These are phyloP conservation scores for Lasioglossum zephyrum DNA, from an alignment of 2,888 invertebrate genomes.

Conservation along the genomic window DNA sequence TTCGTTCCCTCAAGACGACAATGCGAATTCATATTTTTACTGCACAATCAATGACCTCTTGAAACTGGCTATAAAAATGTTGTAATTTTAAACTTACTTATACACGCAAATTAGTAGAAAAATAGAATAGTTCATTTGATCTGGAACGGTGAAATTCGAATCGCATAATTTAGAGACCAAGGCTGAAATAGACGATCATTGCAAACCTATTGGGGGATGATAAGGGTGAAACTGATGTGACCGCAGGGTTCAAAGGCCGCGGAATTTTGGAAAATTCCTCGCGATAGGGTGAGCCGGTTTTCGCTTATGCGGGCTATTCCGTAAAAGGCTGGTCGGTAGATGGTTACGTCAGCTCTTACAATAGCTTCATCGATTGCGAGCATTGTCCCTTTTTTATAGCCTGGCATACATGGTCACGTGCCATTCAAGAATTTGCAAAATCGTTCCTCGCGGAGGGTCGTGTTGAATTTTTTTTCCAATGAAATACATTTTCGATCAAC, in stretches of 20 bases:
- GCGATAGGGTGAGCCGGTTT: constrained; percentile 38
- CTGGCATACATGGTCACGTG: constrained; percentile 36
- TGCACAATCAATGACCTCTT: too few relatives aligned
- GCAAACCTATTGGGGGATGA: background rate
- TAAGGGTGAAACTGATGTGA: background rate
- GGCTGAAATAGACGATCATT: background rate
- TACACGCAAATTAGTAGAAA: too few relatives aligned
- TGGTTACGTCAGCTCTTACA: constrained; percentile 57
- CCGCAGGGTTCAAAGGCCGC: constrained; percentile 20
- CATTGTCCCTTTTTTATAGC: constrained; percentile 55
- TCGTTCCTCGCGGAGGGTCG: background rate
- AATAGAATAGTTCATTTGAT: too few relatives aligned
- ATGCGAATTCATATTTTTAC: too few relatives aligned
- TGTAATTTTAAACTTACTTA: too few relatives aligned
- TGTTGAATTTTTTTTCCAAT: background rate
- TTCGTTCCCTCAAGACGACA: too few relatives aligned
- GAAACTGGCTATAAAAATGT: too few relatives aligned
- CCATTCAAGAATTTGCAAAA: constrained; percentile 37
- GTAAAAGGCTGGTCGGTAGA: constrained; percentile 43
- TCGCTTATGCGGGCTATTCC: constrained; percentile 63
- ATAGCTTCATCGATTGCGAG: constrained; percentile 58
- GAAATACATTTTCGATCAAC: background rate
- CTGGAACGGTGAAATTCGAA: background rate
- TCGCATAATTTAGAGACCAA: background rate
- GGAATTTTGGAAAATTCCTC: constrained; percentile 57